Evolutionary conservation across 1,140 invertebrate genomes (phyloP).

Genomic region (Orchestia grillus): DNA sequence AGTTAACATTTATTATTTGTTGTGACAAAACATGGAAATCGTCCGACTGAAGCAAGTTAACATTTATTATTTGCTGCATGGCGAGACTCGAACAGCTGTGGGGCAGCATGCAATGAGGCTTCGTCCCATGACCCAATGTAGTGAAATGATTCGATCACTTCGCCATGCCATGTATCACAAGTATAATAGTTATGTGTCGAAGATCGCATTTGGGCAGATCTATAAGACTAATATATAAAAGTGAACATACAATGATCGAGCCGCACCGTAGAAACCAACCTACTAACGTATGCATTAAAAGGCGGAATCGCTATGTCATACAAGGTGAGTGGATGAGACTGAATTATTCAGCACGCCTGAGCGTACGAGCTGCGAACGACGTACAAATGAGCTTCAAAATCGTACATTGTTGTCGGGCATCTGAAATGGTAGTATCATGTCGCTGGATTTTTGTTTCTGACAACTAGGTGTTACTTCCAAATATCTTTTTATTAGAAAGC

Average conservation of each 20-base stretch:
- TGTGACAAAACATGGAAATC: background rate
- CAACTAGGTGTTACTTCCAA: too few species aligned
- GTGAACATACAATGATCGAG: background rate
- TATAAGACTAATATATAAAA: background rate
- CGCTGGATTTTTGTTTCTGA: too few species aligned
- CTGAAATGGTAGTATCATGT: too few species aligned
- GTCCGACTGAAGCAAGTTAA: background rate
- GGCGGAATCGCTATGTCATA: background rate
- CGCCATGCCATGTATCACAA: background rate
- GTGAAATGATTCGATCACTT: background rate
- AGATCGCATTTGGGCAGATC: background rate
- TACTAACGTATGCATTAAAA: background rate
- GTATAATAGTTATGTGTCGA: background rate
- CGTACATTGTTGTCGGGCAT: background rate
- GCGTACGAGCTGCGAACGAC: background rate
- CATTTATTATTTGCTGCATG: background rate
- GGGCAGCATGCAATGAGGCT: background rate
- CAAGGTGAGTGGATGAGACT: background rate
- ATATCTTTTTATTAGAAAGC: too few species aligned
- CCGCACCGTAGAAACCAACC: background rate
- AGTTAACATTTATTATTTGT: background rate
- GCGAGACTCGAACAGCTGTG: background rate
- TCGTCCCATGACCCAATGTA: background rate
- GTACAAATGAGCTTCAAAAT: background rate
- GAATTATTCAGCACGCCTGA: background rate